Conservation (phyloP, 2,888 invertebrate genomes). For the Tanytarsus gracilentus region DNA sequence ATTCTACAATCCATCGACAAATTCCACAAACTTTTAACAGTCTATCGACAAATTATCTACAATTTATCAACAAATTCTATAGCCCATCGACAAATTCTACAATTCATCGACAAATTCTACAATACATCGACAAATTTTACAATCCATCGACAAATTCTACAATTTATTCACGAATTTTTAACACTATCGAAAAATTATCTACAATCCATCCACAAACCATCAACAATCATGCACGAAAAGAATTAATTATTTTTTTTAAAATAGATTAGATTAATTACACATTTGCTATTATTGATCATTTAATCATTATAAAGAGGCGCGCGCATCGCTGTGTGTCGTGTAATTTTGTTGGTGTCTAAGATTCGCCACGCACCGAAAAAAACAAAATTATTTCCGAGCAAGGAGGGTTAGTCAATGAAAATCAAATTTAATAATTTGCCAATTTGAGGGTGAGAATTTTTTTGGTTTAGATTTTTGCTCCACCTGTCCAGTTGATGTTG, state of each 20-base stretch:
- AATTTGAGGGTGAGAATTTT: constrained; percentile 1
- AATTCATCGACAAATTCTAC: no score
- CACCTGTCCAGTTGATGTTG: constrained; percentile 93
- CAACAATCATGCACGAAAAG: not conserved
- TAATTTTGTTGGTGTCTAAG: constrained; percentile 23
- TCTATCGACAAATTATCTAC: no score
- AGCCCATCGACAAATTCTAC: no score
- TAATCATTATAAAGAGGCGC: not conserved
- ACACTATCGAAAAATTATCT: not conserved
- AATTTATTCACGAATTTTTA: no score
- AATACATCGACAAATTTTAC: no score
- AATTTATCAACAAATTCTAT: no score
- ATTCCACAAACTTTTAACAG: no score
- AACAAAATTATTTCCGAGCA: not conserved
- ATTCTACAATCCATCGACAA: no score
- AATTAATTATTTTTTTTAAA: not conserved
- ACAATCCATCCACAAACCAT: not conserved
- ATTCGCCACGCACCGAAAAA: not conserved
- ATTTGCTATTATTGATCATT: constrained; percentile 25
- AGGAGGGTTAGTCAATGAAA: not conserved
- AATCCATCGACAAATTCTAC: no score
- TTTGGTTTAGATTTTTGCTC: constrained; percentile 41
- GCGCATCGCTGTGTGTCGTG: constrained; percentile 10
- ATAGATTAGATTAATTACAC: constrained; percentile 19
- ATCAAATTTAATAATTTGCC: not conserved